Percentiles rank a stretch among this genome's conserved stretches.
These are phyloP conservation scores for Lepeophtheirus salmonis DNA, from an alignment of 1,140 invertebrate species.

Conservation along the genomic window DNA sequence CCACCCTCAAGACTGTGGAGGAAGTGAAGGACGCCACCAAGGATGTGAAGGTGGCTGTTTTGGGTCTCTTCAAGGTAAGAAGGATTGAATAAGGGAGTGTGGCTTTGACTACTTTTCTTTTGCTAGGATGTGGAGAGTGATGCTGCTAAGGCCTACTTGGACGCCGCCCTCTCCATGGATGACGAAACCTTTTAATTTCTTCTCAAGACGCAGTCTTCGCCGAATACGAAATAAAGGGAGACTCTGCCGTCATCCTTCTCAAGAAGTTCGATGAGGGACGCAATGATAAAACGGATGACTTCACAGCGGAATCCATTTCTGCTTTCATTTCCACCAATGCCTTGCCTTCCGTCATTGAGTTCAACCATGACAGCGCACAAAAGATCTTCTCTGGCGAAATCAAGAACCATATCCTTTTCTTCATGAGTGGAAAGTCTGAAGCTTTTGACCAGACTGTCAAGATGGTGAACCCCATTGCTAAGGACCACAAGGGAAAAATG, in stretches of 20 bases:
- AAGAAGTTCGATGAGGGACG: constrained; percentile 78
- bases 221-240: constrained; percentile 50
- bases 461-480: constrained; percentile 54
- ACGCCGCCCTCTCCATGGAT: constrained; percentile 56
- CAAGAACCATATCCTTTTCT: constrained; percentile 84
- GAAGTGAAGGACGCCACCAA: constrained; percentile 64
- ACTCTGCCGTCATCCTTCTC: constrained; percentile 29
- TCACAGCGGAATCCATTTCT: constrained; percentile 45
- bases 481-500: constrained; percentile 71
- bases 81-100: no score
- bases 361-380: constrained; percentile 87
- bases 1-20: constrained; percentile 55
- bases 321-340: constrained; percentile 67
- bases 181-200: constrained; percentile 75
- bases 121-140: constrained; percentile 60
- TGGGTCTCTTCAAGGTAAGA: constrained; percentile 61
- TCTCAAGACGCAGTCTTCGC: constrained; percentile 50
- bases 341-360: constrained; percentile 84
- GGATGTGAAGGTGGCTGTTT: constrained; percentile 50
- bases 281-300: constrained; percentile 51
- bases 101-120: constrained; percentile 40
- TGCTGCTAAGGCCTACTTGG: constrained; percentile 61
- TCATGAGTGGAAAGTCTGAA: constrained; percentile 72
- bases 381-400: constrained; percentile 97
- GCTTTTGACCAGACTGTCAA: constrained; percentile 59